Base-by-base conservation (phyloP, 2,113 vertebrate genomes). In the Rhinogobius similis region DNA sequence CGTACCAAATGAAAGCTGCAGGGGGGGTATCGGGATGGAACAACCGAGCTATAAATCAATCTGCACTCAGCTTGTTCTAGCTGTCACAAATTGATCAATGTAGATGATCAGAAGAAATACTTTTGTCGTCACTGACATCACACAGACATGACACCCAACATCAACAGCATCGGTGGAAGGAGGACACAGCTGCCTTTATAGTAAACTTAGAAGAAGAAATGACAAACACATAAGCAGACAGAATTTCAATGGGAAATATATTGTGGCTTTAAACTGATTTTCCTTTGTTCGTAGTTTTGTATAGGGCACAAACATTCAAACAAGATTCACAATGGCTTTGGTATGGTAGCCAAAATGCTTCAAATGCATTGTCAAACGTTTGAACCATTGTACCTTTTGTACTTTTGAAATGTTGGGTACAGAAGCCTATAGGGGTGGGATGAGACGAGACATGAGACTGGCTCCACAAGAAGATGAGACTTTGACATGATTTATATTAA, bases 1-100 rank as follows among this genome's bases (percentile, higher is more conserved):
- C 77, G 71, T 77, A 87, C 73, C 81, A 84, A 72, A 81, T 82
- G 82, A 70, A 77, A 77, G 61, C 75, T 61, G 59, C 56, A 32
- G 80, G 82, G 75, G n/a, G 75, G 61, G 36, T 79, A 74, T 48
- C 43, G 68, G 62, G 64, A 67, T 73, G 41, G 44, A 67, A 64
- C 78, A 77, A 52, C 65, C 64, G 32, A 55, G 68, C 36, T 12
- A 77, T 72, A 63, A 83, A 90, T 90, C 85, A 70, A 82, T 90
- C 64, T 32, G 11, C 10, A 24, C 73, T 20, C 79, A 70, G 84
- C 67, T 20, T 76, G 81, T 62, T 67, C 20, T 39, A 5, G 44
- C 65, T 77, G 71, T 88, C 70, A 81, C 53, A 67, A 67, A 82
- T 86, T 62, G 39, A 74, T 88, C 27, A 9, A 12, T 50, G 56